Percentiles rank a stretch among this genome's conserved stretches.
Evolutionary conservation across 2,113 vertebrate genomes (phyloP).

Genomic region (Labrus mixtus): DNA sequence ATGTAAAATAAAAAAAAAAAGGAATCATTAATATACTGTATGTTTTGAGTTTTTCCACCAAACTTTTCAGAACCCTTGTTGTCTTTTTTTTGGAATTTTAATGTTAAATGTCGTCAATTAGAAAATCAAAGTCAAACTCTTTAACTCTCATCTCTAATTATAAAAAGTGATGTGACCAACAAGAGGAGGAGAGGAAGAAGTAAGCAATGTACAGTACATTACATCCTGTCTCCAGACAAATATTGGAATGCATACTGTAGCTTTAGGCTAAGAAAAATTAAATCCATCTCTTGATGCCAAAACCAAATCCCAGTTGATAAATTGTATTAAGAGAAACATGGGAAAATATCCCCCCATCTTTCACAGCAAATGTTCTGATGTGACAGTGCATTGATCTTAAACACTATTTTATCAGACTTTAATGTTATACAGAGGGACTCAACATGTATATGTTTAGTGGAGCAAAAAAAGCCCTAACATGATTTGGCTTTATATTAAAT

Average conservation of each 20-base stretch:
- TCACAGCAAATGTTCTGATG: background rate
- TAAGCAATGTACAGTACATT: conserved; percentile 3
- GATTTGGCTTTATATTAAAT: background rate
- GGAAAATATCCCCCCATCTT: background rate
- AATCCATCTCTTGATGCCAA: background rate
- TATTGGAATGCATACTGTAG: background rate
- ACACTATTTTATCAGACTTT: background rate
- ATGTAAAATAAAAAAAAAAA: too few relatives aligned
- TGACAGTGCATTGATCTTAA: too few relatives aligned
- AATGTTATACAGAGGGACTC: background rate
- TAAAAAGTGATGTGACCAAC: background rate
- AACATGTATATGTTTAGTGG: background rate
- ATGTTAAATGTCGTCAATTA: too few relatives aligned
- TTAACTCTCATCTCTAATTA: too few relatives aligned
- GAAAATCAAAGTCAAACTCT: too few relatives aligned
- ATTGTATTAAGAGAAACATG: background rate
- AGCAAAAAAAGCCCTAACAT: background rate
- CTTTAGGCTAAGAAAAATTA: background rate
- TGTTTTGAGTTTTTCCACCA: too few relatives aligned
- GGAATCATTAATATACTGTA: too few relatives aligned
- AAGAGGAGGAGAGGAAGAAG: background rate
- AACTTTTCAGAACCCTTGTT: too few relatives aligned
- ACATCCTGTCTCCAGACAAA: background rate
- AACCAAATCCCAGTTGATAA: background rate
- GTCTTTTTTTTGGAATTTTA: too few relatives aligned